A percentile compares a stretch with the other conserved stretches of the same genome.
These are phyloP conservation scores for Tringa solitaria DNA, from an alignment of 2,113 vertebrate genomes.

Conservation along the genomic window DNA sequence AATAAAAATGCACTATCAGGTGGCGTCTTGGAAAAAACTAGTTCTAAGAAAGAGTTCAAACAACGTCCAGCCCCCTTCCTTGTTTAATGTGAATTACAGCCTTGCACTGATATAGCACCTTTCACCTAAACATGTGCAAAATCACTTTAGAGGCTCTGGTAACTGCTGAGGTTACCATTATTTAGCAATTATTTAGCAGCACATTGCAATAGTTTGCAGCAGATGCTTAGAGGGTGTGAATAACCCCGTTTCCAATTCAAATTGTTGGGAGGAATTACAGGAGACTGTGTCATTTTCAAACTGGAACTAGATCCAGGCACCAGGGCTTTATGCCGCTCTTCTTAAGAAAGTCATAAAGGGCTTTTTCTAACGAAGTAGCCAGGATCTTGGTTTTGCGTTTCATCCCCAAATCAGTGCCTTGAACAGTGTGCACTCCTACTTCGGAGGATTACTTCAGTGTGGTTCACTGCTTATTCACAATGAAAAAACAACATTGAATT, in stretches of 20 bases:
- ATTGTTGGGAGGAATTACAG: slow-evolving; percentile 9
- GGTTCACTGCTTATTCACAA: slow-evolving; percentile 53
- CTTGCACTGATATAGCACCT: not conserved
- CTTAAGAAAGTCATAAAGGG: not conserved
- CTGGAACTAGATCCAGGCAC: slow-evolving; percentile 5
- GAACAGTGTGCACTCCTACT: not conserved
- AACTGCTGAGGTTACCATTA: slow-evolving; percentile 22
- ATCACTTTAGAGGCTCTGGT: slow-evolving; percentile 34
- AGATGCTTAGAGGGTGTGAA: slow-evolving; percentile 28
- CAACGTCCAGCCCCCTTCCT: not conserved
- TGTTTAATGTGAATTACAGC: slow-evolving; percentile 45
- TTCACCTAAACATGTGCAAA: slow-evolving; percentile 34
- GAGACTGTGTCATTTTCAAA: not conserved
- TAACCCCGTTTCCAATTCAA: slow-evolving; percentile 26
- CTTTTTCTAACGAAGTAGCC: not conserved
- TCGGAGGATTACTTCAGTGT: slow-evolving; percentile 38
- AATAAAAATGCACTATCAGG: not conserved
- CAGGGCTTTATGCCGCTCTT: not conserved
- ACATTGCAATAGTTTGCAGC: not conserved
- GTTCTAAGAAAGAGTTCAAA: slow-evolving; percentile 1
- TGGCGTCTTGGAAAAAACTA: not conserved
- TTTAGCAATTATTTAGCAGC: slow-evolving; percentile 29
- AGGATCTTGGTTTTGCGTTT: slow-evolving; percentile 38
- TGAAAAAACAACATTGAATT: slow-evolving; percentile 5
- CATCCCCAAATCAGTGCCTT: slow-evolving; percentile 28